These are phyloP conservation scores for Takifugu bimaculatus DNA, from an alignment of 2,113 vertebrate genomes.

Conservation along the genomic window DNA sequence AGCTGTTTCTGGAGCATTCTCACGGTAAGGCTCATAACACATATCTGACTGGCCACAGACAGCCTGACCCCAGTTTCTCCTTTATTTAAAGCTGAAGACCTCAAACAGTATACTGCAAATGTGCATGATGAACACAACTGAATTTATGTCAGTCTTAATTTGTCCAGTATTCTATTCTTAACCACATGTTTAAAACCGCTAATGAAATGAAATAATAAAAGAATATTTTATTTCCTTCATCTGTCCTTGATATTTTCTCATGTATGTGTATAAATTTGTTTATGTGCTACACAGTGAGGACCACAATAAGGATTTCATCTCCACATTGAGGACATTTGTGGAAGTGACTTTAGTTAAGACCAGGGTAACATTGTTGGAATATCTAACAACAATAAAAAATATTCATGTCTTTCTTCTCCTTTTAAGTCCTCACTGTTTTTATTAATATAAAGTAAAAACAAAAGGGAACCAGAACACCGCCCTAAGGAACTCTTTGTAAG, in stretches of 20 bases:
- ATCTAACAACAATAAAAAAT: too few species aligned
- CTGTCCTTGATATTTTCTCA: constrained; percentile 8
- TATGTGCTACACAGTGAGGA: background rate
- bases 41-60: constrained; percentile 3
- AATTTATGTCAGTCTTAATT: constrained; percentile 36
- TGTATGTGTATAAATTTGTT: background rate
- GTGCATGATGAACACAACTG: constrained; percentile 58
- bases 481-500: too few species aligned
- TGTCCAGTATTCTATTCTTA: constrained; percentile 27
- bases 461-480: background rate
- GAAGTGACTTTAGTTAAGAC: too few species aligned
- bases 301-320: too few species aligned
- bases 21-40: constrained; percentile 20
- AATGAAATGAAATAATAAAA: constrained; percentile 52
- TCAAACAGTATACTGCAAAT: constrained; percentile 19
- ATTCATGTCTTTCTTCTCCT: too few species aligned
- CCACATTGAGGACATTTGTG: too few species aligned
- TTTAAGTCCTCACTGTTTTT: background rate
- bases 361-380: too few species aligned
- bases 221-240: constrained; percentile 68
- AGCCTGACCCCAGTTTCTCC: constrained; percentile 32
- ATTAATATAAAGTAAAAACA: background rate
- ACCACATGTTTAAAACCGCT: constrained; percentile 51
- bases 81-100: constrained; percentile 34
- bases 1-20: constrained; percentile 4